Evolutionary conservation across 1,140 invertebrate species (phyloP), one percentile per base, ranked within the genome.

Genomic region (Holcopasites calliopsidis): DNA sequence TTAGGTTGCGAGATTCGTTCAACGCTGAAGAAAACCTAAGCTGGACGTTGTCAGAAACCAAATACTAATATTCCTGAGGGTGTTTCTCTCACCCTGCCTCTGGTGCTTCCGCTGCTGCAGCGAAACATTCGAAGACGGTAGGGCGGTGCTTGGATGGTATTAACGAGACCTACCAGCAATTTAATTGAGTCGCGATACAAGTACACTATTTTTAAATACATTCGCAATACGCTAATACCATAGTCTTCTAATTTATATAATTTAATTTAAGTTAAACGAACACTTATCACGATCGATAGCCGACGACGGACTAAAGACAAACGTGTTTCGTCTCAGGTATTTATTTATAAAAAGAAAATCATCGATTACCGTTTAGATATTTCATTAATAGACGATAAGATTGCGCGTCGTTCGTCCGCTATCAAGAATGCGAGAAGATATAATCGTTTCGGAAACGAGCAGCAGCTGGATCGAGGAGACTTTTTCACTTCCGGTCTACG

Each of bases 101-200:
- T 80, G 77, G 78, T 87, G 76, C 40, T 80, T 79, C 58, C 58
- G 75, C 40, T 64, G 79, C 42, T 77, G 73, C 58, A 74, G 47
- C 13, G 40, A 44, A 31, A 66, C 77, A 16, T 73, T 80, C 50
- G 57, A 75, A 71, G 44, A 80, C 52, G 77, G 77, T 82, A 80
- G 42, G 65, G 23, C 1, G 6, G 35, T 10, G 4, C 4, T 10
- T 38, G n/a, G n/a, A n/a, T 38, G 10, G 10, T 38, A 38, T 5
- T 38, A 38, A 38, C 4, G 35, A 4, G 4, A 38, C 35, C 10
- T 38, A 10, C 4, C 10, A 38, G 7, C 5, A 33, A 6, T 0
- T 10, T 6, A n/a, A 21, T 13, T 35, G 21, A 11, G 13, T 38
- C 35, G 35, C 35, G 35, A 38, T 38, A 38, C 4, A 5, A 38